Evolutionary conservation across 2,888 invertebrate species (phyloP).

Genomic region (Nezara viridula): DNA sequence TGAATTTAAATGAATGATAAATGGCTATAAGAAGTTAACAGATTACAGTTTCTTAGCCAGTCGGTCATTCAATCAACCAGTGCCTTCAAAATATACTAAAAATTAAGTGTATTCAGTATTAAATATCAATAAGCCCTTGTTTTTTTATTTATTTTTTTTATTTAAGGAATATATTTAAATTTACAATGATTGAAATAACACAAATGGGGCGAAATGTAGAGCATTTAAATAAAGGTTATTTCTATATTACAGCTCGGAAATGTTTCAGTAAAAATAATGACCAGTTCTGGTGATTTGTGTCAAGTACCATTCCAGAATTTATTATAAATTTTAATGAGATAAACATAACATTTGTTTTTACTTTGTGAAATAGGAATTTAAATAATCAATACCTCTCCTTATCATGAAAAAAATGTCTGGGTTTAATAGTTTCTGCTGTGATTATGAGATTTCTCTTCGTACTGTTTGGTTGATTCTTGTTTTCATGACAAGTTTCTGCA

Average conservation of each 20-base stretch:
- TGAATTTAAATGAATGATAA: too few species aligned
- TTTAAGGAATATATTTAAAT: background rate
- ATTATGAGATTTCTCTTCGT: background rate
- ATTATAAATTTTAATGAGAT: too few species aligned
- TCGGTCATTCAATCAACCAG: too few species aligned
- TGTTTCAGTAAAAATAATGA: background rate
- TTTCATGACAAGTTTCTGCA: background rate
- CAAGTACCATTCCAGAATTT: too few species aligned
- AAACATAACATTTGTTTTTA: too few species aligned
- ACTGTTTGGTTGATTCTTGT: background rate
- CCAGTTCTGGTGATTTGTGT: background rate
- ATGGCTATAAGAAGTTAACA: too few species aligned
- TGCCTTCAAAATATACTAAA: too few species aligned
- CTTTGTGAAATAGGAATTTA: too few species aligned
- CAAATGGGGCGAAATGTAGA: background rate
- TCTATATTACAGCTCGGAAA: background rate
- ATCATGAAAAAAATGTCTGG: background rate
- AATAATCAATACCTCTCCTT: background rate
- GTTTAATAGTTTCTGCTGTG: background rate
- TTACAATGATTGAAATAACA: background rate
- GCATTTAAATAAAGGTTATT: background rate
- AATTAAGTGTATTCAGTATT: background rate
- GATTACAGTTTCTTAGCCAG: too few species aligned
- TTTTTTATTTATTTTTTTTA: too few species aligned
- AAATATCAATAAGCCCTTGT: background rate